These are phyloP conservation scores for Cyprinodon tularosa DNA, from an alignment of 2,113 vertebrate genomes.

Conservation along the genomic window DNA sequence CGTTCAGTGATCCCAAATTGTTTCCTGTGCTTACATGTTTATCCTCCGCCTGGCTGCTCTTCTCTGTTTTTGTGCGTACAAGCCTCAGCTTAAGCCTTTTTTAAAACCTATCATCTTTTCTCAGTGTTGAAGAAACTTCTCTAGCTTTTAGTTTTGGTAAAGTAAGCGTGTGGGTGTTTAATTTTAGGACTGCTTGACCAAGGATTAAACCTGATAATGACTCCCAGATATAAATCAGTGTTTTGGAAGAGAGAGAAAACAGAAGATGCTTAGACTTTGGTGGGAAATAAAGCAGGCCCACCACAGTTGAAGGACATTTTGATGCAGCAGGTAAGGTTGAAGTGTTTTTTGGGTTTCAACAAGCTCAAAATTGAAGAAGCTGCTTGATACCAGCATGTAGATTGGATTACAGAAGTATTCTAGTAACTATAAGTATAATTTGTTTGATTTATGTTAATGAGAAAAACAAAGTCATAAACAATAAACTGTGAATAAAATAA, in stretches of 20 bases:
- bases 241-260: constrained; percentile 15
- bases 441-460: too few relatives aligned
- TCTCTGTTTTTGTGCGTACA: neutral
- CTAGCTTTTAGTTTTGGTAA: constrained; percentile 20
- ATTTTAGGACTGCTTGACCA: neutral
- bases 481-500: too few relatives aligned
- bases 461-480: too few relatives aligned
- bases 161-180: constrained; percentile 5
- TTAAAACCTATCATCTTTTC: constrained; percentile 32
- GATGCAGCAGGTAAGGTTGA: neutral
- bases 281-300: neutral
- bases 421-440: too few relatives aligned
- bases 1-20: constrained; percentile 31
- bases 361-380: neutral
- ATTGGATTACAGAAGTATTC: too few relatives aligned
- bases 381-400: too few relatives aligned
- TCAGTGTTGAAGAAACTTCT: constrained; percentile 3
- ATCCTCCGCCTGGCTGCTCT: constrained; percentile 5
- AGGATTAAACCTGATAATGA: constrained; percentile 15
- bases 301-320: neutral
- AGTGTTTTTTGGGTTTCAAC: neutral
- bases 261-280: neutral
- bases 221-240: constrained; percentile 3
- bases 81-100: constrained; percentile 7
- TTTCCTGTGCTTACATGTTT: constrained; percentile 19